phyloP scores from a whole-genome alignment of 2,113 vertebrate species.

The Bufo gargarizans region DNA sequence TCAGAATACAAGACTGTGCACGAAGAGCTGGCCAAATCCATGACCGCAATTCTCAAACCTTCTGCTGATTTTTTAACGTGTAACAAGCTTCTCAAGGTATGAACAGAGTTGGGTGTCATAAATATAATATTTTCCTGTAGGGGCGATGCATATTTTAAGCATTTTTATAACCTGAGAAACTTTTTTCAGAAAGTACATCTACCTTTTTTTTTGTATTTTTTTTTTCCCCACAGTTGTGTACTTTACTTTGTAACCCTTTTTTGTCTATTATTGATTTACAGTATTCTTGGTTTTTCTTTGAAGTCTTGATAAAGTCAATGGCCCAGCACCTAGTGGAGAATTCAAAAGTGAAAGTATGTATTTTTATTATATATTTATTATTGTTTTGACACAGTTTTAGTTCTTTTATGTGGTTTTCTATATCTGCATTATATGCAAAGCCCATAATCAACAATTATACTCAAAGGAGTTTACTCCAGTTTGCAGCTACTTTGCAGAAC shows the following conservation, averaged over 20 bases:
- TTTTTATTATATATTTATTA: neutral
- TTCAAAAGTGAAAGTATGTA: constrained; percentile 88
- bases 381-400: neutral
- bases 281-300: constrained; percentile 99
- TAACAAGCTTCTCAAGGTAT: constrained; percentile 97
- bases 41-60: constrained; percentile 95
- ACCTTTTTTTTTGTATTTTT: neutral
- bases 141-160: neutral
- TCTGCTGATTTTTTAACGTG: constrained; percentile 97
- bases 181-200: neutral
- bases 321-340: constrained; percentile 95
- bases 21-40: constrained; percentile 94
- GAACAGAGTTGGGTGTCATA: neutral
- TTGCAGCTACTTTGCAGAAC: no score
- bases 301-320: constrained; percentile 97
- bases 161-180: neutral
- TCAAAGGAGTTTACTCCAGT: no score
- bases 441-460: neutral
- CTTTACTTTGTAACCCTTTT: neutral
- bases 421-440: neutral
- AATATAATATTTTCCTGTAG: neutral
- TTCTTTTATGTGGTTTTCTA: neutral
- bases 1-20: constrained; percentile 86
- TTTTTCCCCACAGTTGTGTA: neutral
- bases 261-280: constrained; percentile 68